Evolutionary conservation across 2,888 invertebrate species (phyloP), one percentile per base, ranked within the genome.

Genomic region (Selenia dentaria): DNA sequence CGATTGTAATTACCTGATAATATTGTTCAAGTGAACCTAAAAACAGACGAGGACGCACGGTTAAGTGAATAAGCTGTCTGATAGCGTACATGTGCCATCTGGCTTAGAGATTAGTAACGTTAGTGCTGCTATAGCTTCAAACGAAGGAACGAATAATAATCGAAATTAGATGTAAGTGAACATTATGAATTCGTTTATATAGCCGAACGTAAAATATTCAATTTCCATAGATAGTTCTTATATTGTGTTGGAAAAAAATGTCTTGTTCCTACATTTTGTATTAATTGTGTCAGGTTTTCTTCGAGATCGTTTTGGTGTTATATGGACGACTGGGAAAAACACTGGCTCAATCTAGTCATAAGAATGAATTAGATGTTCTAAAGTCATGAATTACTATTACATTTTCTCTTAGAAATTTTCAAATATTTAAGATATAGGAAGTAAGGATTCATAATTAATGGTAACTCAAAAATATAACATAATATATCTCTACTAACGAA

Each of bases 331-430:
- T 16, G 66, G 71, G 74, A 74, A 52, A 78, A 76, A 70, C 72
- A 84, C 88, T 89, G 89, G 86, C 89, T 90, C 89, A 90, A 89
- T 90, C 89, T 90, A 90, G 89, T 90, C 89, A 89, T 90, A 90
- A 90, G 89, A 57, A 86, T 87, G 83, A 86, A 87, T 87, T 79
- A 83, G 80, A 80, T 80, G 75, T 83, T 83, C 73, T 74, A 74
- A 80, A 77, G 81, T 83, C 84, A 79, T 71, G 68, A 79, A 76
- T 70, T 74, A 77, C 67, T 73, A 49, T 51, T 50, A 56, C 49
- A 70, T 66, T 79, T 80, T 80, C 77, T 80, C 79, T 74, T 81
- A 80, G 73, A 74, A 74, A 72, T 75, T 78, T 81, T 82, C 70
- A 74, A 74, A 72, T 82, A 75, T 70, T 75, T 83, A 80, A 76